Evolutionary conservation across 2,888 invertebrate species (phyloP), one percentile per base, ranked within the genome.

Genomic region (Dichetophora obliterata): DNA sequence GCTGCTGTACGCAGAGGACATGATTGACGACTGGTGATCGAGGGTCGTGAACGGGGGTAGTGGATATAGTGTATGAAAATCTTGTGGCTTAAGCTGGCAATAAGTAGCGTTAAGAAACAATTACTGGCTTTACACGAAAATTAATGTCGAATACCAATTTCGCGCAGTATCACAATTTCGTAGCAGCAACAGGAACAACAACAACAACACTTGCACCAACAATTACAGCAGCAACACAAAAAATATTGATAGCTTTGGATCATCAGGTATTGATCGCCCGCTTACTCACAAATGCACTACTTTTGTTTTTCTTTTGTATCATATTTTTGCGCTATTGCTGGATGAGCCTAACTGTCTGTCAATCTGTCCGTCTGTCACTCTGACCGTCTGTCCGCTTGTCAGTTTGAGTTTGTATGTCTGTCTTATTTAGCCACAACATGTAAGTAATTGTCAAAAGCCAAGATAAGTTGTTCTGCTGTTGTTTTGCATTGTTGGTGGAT

Each of bases 61-160:
- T 37, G 43, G 16, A 16, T 27, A 59, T 37, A n/a, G 63, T 52
- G n/a, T 9, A 19, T 68, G 48, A 68, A 68, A 59, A 59, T 59
- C 14, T 59, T 24, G 59, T 50, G 72, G 75, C 57, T 66, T 43
- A 57, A 70, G 65, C 63, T 50, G 75, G 37, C 71, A 71, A 71
- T 76, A 80, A 81, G 81, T 81, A 81, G 82, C 82, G 82, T 82
- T 79, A 82, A 82, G 78, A 80, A 81, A 81, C 81, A 82, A 82
- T 82, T 81, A 82, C 82, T 66, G 75, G 76, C 72, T 80, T 81
- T 78, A 78, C 78, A 78, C 79, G 79, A 77, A 77, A 78, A 80
- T 81, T 80, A 81, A 80, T 74, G 77, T 75, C 79, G 78, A 79
- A 78, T 76, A 77, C 75, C 80, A 80, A 80, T 81, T 81, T 79